Base-by-base conservation (phyloP, 92 coral and sea anemone genomes). In the Galaxea fascicularis region DNA sequence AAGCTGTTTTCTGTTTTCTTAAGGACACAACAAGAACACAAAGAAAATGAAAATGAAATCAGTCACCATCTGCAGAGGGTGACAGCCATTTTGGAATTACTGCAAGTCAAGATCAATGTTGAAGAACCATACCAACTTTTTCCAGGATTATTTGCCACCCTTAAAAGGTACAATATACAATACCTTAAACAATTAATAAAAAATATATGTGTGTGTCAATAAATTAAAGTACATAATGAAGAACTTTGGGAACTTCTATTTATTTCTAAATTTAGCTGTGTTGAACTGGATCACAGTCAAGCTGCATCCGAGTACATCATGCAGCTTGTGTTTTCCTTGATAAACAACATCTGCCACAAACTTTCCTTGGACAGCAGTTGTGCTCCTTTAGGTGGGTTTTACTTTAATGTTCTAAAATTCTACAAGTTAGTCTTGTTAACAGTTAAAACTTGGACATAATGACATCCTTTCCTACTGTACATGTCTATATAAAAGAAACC, bases 261-360 rank as follows among this genome's bases (percentile, higher is more conserved):
- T n/a, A n/a, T n/a, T n/a, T n/a, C n/a, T n/a, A n/a, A n/a, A n/a
- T n/a, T 35, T 69, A 96, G 99, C 79, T 95, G 99, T 78, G 88
- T 89, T 15, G 99, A 96, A 45, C 86, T 84, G 78, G 95, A 92
- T 64, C 85, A 74, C n/a, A 68, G 95, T 13, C 89, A 87, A n/a
- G 84, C 85, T 35, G 77, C 93, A 5, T 91, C 95, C 45, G 99
- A 96, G 73, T 97, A 97, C 77, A 86, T 90, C 74, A 91, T 85
- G 87, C 99, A 97, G 88, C 89, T 97, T 22, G 70, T 95, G 12
- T 78, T 97, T n/a, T 79, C 98, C 4, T 71, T 90, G 27, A 88
- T 97, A 35, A 78, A 85, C 69, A 95, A 73, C n/a, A 85, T 97
- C 58, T 97, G 97, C 51, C 91, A 89, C 57, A 77, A 79, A 66